Base-by-base conservation (phyloP, 2,113 vertebrate species). In the Poicephalus meyeri region DNA sequence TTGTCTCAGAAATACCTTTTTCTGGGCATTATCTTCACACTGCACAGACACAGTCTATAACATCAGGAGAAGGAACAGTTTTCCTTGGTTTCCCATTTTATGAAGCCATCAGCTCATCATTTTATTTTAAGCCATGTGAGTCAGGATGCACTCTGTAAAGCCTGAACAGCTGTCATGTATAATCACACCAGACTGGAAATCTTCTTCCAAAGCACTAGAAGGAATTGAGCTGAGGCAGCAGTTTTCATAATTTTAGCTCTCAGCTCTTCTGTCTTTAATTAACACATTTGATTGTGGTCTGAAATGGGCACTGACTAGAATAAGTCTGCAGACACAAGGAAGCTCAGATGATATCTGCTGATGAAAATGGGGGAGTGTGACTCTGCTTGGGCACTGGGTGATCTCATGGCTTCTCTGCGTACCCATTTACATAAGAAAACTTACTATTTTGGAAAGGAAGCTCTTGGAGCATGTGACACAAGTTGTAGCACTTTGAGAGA, bases 211-310 rank as follows among this genome's bases (percentile, higher is more conserved):
- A 89, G 63, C 65, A 69, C 39, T 50, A 52, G 25, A 53, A 95
- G 24, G 39, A 86, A 80, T 71, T 72, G 74, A 80, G 58, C 83
- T 86, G 88, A 92, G 63, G 42, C 49, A 69, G 79, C 88, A 81
- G 31, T 89, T 85, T 92, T 89, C 46, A 20, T 89, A 41, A 86
- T 69, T 94, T 80, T 58, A 91, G 35, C 80, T 90, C 84, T 90
- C 88, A 84, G 71, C 88, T 91, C 29, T 82, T 88, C 80, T 89
- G 18, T 76, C 68, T 55, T 88, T 88, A 94, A 84, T 77, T 74
- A 91, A 60, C 66, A 20, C 55, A 29, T 72, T 95, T 66, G 73
- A 70, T 81, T 94, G 79, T 84, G 49, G n/a, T 86, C 84, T 65
- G 25, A 78, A 93, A 81, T 52, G 28, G 25, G 47, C 71, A 84